phyloP scores from a whole-genome alignment of 1,140 invertebrate species.

The Samia ricini region DNA sequence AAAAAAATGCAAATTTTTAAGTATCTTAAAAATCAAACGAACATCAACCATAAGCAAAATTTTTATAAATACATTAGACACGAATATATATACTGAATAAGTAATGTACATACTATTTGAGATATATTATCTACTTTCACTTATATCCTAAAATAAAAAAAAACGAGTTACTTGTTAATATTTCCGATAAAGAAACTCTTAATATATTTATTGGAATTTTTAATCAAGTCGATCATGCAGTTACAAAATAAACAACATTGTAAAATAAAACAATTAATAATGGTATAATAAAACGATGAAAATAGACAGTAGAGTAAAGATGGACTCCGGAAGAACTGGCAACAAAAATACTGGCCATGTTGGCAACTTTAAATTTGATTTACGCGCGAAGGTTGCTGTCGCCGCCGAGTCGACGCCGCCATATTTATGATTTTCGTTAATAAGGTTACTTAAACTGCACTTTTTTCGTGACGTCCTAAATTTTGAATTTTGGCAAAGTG shows the following conservation, averaged over 20 bases:
- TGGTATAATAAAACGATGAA: background rate
- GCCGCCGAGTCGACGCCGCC: background rate
- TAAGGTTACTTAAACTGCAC: background rate
- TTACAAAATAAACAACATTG: too few species aligned
- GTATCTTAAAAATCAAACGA: too few species aligned
- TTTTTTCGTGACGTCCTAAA: background rate
- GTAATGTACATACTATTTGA: too few species aligned
- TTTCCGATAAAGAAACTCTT: background rate
- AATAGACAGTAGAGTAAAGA: background rate
- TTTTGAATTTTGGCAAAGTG: too few species aligned
- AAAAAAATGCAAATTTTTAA: too few species aligned
- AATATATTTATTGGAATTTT: background rate
- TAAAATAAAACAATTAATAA: too few species aligned
- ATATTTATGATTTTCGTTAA: background rate
- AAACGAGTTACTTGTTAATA: too few species aligned
- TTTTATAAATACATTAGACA: too few species aligned
- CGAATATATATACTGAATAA: too few species aligned
- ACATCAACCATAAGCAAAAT: too few species aligned
- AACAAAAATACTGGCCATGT: background rate
- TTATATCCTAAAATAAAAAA: too few species aligned
- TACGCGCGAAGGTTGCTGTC: background rate
- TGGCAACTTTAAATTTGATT: background rate
- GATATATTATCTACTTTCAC: too few species aligned
- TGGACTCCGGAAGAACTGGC: background rate
- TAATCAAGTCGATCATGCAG: background rate